Evolutionary conservation across 1,140 invertebrate species (phyloP).

Genomic region (Rhynchophorus ferrugineus): DNA sequence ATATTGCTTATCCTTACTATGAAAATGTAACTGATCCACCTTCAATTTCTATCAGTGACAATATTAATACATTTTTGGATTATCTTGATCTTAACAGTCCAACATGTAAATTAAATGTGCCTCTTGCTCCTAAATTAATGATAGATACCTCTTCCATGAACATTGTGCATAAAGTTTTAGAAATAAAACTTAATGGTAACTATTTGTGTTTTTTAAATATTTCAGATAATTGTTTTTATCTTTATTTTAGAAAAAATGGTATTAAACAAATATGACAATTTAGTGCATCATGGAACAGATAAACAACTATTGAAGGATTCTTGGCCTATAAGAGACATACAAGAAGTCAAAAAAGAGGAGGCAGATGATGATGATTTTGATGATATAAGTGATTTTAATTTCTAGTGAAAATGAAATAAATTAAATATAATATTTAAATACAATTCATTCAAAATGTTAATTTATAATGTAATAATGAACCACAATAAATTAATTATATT

Average conservation of each 20-base stretch:
- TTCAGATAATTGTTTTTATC: no score
- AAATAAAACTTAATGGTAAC: slow-evolving; percentile 14
- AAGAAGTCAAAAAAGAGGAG: slow-evolving; percentile 5
- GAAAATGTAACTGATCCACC: slow-evolving; percentile 4
- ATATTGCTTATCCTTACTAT: slow-evolving; percentile 8
- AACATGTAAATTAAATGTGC: slow-evolving; percentile 9
- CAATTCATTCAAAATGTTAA: no score
- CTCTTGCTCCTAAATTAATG: slow-evolving; percentile 21
- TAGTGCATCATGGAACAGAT: no score
- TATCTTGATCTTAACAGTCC: slow-evolving; percentile 13
- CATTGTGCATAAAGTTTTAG: slow-evolving; percentile 14
- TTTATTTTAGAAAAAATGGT: no score
- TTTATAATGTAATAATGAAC: no score
- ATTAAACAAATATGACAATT: no score
- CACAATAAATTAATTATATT: no score
- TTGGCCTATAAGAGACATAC: slow-evolving; percentile 9
- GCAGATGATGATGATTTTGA: background rate
- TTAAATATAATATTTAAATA: no score
- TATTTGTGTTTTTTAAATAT: background rate
- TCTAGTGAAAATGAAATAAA: no score
- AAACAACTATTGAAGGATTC: slow-evolving; percentile 11
- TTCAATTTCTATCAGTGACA: slow-evolving; percentile 6
- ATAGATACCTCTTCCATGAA: slow-evolving; percentile 7
- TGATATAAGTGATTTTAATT: slow-evolving; percentile 18
- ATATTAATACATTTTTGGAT: slow-evolving; percentile 18